These are phyloP conservation scores for Acrocyrtus sp. DNA, from an alignment of 2,888 invertebrate genomes.

Conservation along the genomic window DNA sequence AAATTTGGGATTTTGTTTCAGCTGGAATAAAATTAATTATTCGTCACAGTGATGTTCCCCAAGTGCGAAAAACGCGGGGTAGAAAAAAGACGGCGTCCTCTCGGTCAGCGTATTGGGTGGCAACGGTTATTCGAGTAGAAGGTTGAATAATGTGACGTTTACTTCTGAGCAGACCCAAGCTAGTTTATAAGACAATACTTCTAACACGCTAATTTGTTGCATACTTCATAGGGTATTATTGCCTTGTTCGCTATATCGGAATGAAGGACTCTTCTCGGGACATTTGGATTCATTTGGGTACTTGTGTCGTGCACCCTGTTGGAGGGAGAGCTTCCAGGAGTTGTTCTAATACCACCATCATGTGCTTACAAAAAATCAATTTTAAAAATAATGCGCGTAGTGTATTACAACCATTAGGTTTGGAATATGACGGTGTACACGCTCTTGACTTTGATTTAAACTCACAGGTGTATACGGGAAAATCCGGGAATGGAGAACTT, in stretches of 20 bases:
- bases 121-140: constrained; percentile 88
- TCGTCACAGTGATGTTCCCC: constrained; percentile 81
- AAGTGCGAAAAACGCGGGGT: not conserved
- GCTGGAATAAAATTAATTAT: constrained; percentile 93
- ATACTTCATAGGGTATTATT: constrained; percentile 69
- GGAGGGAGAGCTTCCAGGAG: constrained; percentile 82
- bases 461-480: constrained; percentile 91
- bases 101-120: constrained; percentile 95
- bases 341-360: constrained; percentile 91
- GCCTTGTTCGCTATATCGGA: constrained; percentile 82
- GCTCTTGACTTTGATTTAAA: constrained; percentile 63
- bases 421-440: not conserved
- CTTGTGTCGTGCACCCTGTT: constrained; percentile 92
- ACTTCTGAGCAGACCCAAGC: not conserved
- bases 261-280: constrained; percentile 90
- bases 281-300: constrained; percentile 96
- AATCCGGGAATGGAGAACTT: constrained; percentile 96
- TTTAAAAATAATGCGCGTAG: not conserved
- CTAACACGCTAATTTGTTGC: constrained; percentile 2
- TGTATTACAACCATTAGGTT: not conserved
- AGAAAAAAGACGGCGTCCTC: constrained; percentile 78
- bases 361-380: constrained; percentile 67
- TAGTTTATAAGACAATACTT: constrained; percentile 1
- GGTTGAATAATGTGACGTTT: constrained; percentile 69
- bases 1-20: constrained; percentile 86